phyloP scores from a whole-genome alignment of 2,888 invertebrate species.

The Trypoxylon attenuatum region DNA sequence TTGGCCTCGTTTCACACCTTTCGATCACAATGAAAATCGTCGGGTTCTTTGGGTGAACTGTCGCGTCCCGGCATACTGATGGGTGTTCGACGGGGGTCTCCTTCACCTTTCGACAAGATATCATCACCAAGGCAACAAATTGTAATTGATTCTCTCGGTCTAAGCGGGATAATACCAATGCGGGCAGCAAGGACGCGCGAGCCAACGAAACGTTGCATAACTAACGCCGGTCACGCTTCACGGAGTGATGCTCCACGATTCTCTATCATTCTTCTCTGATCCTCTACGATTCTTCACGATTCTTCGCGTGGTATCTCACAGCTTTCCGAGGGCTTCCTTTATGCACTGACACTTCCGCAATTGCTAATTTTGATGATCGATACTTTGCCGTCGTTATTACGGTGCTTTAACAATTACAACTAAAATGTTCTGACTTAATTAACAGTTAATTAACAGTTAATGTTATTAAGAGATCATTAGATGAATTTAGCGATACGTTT shows the following conservation, averaged over 20 bases:
- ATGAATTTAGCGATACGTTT: too few species aligned
- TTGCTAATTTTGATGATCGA: too few species aligned
- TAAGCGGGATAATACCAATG: conserved; percentile 64
- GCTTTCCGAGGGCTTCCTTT: conserved; percentile 33
- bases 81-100: conserved; percentile 18
- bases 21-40: too few species aligned
- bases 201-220: conserved; percentile 72
- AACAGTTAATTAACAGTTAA: too few species aligned
- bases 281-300: background rate
- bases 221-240: conserved; percentile 71
- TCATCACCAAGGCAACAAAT: conserved; percentile 54
- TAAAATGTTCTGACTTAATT: too few species aligned
- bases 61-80: conserved; percentile 38
- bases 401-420: too few species aligned
- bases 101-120: conserved; percentile 51
- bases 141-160: conserved; percentile 64
- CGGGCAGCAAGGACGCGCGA: conserved; percentile 67
- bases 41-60: conserved; percentile 35
- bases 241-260: conserved; percentile 55
- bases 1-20: too few species aligned
- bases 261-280: too few species aligned
- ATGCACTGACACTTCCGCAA: conserved; percentile 39
- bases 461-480: too few species aligned
- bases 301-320: conserved; percentile 46
- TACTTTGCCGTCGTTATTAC: too few species aligned